Evolutionary conservation across 2,113 vertebrate genomes (phyloP).

Genomic region (Anseranas semipalmata): DNA sequence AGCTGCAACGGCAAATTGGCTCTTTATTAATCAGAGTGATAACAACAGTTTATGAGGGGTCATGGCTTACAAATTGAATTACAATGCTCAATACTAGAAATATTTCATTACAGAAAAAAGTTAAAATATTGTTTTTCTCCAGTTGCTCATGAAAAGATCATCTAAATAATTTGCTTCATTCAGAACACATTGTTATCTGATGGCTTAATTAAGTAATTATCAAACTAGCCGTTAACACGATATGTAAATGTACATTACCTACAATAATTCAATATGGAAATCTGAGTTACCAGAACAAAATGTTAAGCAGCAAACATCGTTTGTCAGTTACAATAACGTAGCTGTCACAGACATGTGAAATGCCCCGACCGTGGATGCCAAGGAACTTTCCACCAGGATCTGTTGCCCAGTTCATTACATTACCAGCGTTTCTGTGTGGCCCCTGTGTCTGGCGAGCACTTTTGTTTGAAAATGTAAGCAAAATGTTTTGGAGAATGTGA

Average conservation of each 20-base stretch:
- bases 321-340: neutral
- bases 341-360: neutral
- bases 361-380: neutral
- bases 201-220: conserved; percentile 63
- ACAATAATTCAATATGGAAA: conserved; percentile 22
- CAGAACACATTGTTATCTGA: conserved; percentile 22
- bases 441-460: neutral
- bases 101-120: conserved; percentile 66
- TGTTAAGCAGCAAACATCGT: neutral
- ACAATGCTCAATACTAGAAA: conserved; percentile 62
- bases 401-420: neutral
- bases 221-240: conserved; percentile 47
- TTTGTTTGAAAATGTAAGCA: neutral
- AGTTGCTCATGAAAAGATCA: conserved; percentile 32
- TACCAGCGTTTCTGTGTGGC: neutral
- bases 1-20: conserved; percentile 85
- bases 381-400: neutral
- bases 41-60: conserved; percentile 70
- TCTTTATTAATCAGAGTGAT: conserved; percentile 77
- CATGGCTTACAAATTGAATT: conserved; percentile 71
- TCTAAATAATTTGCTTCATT: conserved; percentile 29
- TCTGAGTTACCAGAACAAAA: neutral
- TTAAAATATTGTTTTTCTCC: conserved; percentile 56
- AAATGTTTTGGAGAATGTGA: neutral
- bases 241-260: conserved; percentile 23